Percentiles rank a stretch among this genome's conserved stretches.
Evolutionary conservation across 2,797 vertebrate species (phyloP).

Genomic region (Gadopsis marmoratus): DNA sequence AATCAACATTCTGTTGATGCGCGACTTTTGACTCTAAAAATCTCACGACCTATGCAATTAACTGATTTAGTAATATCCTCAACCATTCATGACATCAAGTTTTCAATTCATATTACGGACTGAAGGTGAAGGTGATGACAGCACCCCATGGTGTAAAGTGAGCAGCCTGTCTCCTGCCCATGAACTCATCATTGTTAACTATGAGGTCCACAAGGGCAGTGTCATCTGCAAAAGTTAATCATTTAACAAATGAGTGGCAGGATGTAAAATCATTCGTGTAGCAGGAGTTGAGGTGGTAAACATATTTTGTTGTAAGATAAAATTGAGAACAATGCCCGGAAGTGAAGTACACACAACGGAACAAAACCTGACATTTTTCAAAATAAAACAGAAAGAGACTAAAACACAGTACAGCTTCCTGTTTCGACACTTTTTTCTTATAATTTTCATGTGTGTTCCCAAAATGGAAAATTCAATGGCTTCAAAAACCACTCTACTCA

Average conservation of each 20-base stretch:
- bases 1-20: too few relatives aligned
- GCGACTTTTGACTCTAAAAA: too few relatives aligned
- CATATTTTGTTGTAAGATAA: background rate
- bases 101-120: too few relatives aligned
- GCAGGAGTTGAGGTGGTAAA: background rate
- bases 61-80: too few relatives aligned
- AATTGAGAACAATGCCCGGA: too few relatives aligned
- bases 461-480: background rate
- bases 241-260: slow-evolving; percentile 9
- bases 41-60: too few relatives aligned
- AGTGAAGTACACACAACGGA: too few relatives aligned
- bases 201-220: background rate
- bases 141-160: background rate
- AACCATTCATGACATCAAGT: too few relatives aligned
- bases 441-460: background rate
- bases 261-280: slow-evolving; percentile 1
- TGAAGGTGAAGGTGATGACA: slow-evolving; percentile 38
- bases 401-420: too few relatives aligned
- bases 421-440: too few relatives aligned
- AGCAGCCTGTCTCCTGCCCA: slow-evolving; percentile 14
- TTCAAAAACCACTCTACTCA: background rate
- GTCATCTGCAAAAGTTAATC: background rate
- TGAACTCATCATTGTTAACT: slow-evolving; percentile 21
- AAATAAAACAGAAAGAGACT: too few relatives aligned
- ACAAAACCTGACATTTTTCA: too few relatives aligned